These are phyloP conservation scores for Mongoloraphidia duomilia DNA, from an alignment of 2,888 invertebrate genomes.

Conservation along the genomic window DNA sequence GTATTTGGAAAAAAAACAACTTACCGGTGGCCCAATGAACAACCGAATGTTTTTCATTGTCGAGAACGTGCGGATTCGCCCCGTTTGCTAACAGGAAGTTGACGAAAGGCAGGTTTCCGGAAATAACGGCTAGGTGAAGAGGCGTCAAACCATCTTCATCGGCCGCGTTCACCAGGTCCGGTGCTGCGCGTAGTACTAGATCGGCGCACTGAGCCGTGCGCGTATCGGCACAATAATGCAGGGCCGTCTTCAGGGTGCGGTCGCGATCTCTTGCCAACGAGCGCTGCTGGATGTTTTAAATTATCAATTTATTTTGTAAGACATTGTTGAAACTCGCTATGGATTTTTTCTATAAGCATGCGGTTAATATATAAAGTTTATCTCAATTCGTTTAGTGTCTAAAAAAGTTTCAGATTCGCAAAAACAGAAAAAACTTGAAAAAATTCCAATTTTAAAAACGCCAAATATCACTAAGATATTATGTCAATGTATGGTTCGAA, in stretches of 20 bases:
- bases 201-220: conserved; percentile 48
- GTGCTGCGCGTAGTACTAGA: conserved; percentile 65
- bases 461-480: too few species aligned
- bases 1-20: conserved; percentile 11
- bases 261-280: conserved; percentile 55
- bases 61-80: conserved; percentile 79
- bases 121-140: conserved; percentile 87
- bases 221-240: conserved; percentile 82
- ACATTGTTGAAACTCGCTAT: too few species aligned
- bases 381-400: too few species aligned
- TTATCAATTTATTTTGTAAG: too few species aligned
- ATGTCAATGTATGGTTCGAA: too few species aligned
- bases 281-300: conserved; percentile 28
- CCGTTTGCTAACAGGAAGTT: conserved; percentile 75
- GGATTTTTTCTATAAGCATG: neutral
- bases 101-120: conserved; percentile 76
- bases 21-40: conserved; percentile 97
- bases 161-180: conserved; percentile 66
- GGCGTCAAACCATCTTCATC: conserved; percentile 94
- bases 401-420: too few species aligned
- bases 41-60: conserved; percentile 88
- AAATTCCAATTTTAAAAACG: too few species aligned
- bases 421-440: too few species aligned
- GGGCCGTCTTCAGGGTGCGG: conserved; percentile 68
- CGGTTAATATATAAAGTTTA: too few species aligned